These are phyloP conservation scores for Eptatretus atami DNA, from an alignment of 2,797 vertebrate species.

Conservation along the genomic window DNA sequence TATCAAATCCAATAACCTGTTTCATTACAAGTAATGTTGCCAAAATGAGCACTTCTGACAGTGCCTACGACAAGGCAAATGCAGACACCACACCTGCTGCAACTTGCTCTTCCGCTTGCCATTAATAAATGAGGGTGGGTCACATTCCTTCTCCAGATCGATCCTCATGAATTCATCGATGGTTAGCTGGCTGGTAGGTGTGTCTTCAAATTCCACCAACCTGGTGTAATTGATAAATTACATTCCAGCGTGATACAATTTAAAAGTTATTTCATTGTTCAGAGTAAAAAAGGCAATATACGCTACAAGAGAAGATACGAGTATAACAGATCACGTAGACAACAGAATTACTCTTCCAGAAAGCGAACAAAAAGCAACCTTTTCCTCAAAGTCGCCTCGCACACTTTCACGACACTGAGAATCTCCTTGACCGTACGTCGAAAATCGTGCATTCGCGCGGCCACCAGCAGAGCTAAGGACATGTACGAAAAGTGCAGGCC, in stretches of 20 bases:
- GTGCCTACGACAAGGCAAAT: no score
- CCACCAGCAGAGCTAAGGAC: conserved; percentile 47
- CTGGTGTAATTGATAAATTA: conserved; percentile 16
- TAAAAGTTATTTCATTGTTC: conserved; percentile 11
- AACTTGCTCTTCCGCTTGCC: conserved; percentile 37
- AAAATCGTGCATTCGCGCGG: conserved; percentile 70
- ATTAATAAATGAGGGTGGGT: conserved; percentile 54
- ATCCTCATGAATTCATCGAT: conserved; percentile 74
- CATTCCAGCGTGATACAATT: conserved; percentile 11
- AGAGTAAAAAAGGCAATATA: conserved; percentile 10
- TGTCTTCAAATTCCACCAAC: conserved; percentile 64
- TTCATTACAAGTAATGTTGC: no score
- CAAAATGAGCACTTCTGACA: no score
- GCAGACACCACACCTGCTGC: conserved; percentile 23
- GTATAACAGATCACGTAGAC: no score
- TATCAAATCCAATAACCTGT: no score
- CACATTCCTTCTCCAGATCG: conserved; percentile 63
- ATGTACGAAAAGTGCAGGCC: conserved; percentile 8
- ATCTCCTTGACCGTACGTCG: conserved; percentile 62
- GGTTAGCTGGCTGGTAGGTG: conserved; percentile 68
- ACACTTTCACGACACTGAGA: conserved; percentile 72
- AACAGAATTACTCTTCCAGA: no score
- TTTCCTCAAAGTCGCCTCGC: conserved; percentile 53
- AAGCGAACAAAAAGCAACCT: conserved; percentile 22
- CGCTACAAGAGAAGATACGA: conserved; percentile 2